Evolutionary conservation across 2,888 invertebrate genomes (phyloP), one percentile per base, ranked within the genome.

Genomic region (Unio pictorum): DNA sequence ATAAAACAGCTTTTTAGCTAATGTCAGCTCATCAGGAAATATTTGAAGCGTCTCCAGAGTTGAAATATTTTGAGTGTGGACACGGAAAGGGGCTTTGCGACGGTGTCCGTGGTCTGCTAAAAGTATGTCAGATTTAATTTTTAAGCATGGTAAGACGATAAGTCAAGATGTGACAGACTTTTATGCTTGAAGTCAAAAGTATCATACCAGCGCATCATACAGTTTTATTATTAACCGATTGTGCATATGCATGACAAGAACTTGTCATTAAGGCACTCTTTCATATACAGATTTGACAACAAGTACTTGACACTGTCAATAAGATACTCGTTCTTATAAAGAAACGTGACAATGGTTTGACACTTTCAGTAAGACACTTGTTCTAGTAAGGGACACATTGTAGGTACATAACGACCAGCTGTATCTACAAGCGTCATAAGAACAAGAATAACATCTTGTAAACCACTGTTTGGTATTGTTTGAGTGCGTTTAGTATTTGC

Each of bases 41-140:
- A 15, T 66, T 66, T 65, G 69, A 66, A 4, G n/a, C 58, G 3
- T 11, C 56, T 4, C 73, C 78, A 3, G 62, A 28, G 5, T 80
- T 78, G 78, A 74, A 74, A 18, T 74, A 68, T 58, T 76, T 74
- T 65, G 68, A 34, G 1, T 1, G 34, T 34, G 75, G 74, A 1
- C 73, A 73, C 57, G 66, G 73, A 0, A 77, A 76, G 55, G 73
- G 72, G n/a, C 65, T 73, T 0, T 75, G 74, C 54, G 74, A 78
- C 56, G 74, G 74, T 6, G 17, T 74, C 5, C 73, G 77, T 6
- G 71, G 73, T 18, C 68, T 2, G 59, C 64, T 0, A 73, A 69
- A 26, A 57, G 71, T 20, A 66, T 64, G 63, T 71, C 79, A 17
- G 70, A 79, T n/a, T 17, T 59, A 15, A 67, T 64, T 30, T 56